These are phyloP conservation scores for Mystacides longicornis DNA, from an alignment of 2,888 invertebrate species.

Conservation along the genomic window DNA sequence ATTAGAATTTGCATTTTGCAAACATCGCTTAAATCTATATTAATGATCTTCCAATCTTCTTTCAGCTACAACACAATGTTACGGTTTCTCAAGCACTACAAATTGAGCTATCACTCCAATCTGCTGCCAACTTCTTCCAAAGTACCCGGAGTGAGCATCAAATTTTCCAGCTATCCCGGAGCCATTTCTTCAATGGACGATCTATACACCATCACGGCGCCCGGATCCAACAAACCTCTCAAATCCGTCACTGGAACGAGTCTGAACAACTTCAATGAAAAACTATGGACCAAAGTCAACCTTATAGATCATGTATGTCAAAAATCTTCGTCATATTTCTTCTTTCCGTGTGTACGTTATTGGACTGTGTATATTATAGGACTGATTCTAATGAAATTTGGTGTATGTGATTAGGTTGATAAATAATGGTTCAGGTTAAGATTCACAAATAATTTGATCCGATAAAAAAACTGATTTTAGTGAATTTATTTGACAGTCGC, in stretches of 20 bases:
- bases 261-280: slow-evolving; percentile 64
- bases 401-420: no score
- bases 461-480: no score
- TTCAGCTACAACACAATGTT: slow-evolving; percentile 72
- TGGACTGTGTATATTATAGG: no score
- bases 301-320: slow-evolving; percentile 51
- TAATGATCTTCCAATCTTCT: no score
- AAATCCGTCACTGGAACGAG: slow-evolving; percentile 71
- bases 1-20: no score
- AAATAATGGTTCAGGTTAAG: no score
- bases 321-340: no score
- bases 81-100: slow-evolving; percentile 76
- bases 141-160: slow-evolving; percentile 60
- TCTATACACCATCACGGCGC: slow-evolving; percentile 57
- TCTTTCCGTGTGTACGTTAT: no score
- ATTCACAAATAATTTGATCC: no score
- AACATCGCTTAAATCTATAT: no score
- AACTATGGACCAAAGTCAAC: slow-evolving; percentile 61
- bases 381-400: no score
- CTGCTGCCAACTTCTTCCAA: slow-evolving; percentile 40
- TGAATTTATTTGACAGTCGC: no score
- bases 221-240: slow-evolving; percentile 36
- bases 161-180: slow-evolving; percentile 81
- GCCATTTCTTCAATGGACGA: slow-evolving; percentile 76
- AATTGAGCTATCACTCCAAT: slow-evolving; percentile 63